These are phyloP conservation scores for Chinchilla lanigera DNA, from an alignment of 2,113 vertebrate species.

Conservation along the genomic window DNA sequence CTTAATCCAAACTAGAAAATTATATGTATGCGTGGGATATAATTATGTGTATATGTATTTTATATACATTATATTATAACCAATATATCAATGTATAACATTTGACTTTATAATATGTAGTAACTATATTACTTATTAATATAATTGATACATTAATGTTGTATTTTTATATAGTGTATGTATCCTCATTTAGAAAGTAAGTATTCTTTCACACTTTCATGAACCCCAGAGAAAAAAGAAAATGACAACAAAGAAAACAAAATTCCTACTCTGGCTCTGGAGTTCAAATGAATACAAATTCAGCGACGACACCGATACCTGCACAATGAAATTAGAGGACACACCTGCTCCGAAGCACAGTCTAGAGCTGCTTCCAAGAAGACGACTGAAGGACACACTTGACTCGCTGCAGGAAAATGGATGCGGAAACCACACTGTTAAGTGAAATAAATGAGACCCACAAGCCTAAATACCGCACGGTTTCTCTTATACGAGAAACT, in stretches of 20 bases:
- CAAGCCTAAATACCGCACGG: not conserved
- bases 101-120: too few species aligned
- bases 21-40: too few species aligned
- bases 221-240: constrained; percentile 31
- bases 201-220: not conserved
- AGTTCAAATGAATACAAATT: not conserved
- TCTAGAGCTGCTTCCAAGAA: constrained; percentile 5
- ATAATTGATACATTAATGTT: too few species aligned
- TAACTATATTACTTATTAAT: too few species aligned
- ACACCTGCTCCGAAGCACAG: constrained; percentile 32
- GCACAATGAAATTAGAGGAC: not conserved
- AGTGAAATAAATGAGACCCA: not conserved
- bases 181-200: not conserved
- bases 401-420: not conserved
- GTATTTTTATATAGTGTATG: not conserved
- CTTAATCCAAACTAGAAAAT: constrained; percentile 14
- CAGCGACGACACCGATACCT: not conserved
- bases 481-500: not conserved
- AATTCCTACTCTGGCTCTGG: not conserved
- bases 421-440: not conserved
- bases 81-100: too few species aligned
- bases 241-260: constrained; percentile 18
- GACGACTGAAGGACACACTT: not conserved
- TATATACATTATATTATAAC: not conserved
- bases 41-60: too few species aligned